phyloP scores from a whole-genome alignment of 1,140 invertebrate species.

The Tigriopus japonicus region DNA sequence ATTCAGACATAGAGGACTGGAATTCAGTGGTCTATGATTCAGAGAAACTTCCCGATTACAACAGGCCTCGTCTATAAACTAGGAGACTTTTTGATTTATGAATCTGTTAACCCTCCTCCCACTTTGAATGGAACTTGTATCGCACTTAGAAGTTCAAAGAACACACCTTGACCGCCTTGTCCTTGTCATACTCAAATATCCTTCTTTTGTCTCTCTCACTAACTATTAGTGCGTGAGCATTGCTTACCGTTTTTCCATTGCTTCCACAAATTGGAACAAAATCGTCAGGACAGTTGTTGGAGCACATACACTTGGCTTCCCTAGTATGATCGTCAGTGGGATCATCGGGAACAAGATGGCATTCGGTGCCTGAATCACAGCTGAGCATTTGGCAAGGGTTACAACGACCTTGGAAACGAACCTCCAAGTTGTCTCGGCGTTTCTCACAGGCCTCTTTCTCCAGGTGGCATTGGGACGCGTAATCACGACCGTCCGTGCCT shows the following conservation, averaged over 20 bases:
- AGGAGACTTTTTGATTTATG: too few relatives aligned
- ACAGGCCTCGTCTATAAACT: too few relatives aligned
- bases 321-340: not conserved
- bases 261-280: constrained; percentile 48
- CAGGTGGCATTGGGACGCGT: not conserved
- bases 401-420: not conserved
- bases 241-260: constrained; percentile 22
- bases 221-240: not conserved
- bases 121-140: too few relatives aligned
- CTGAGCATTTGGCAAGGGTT: not conserved
- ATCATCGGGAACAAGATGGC: not conserved
- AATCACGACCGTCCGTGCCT: not conserved
- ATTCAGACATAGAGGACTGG: too few relatives aligned
- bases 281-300: constrained; percentile 55
- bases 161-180: too few relatives aligned
- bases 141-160: too few relatives aligned
- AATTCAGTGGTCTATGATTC: too few relatives aligned
- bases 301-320: constrained; percentile 32
- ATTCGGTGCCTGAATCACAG: not conserved
- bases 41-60: too few relatives aligned
- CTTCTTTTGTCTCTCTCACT: too few relatives aligned
- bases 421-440: not conserved
- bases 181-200: too few relatives aligned
- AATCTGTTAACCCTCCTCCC: too few relatives aligned
- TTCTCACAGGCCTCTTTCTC: constrained; percentile 16